These are phyloP conservation scores for Syngnathoides biaculeatus DNA, from an alignment of 2,113 vertebrate genomes.

Conservation along the genomic window DNA sequence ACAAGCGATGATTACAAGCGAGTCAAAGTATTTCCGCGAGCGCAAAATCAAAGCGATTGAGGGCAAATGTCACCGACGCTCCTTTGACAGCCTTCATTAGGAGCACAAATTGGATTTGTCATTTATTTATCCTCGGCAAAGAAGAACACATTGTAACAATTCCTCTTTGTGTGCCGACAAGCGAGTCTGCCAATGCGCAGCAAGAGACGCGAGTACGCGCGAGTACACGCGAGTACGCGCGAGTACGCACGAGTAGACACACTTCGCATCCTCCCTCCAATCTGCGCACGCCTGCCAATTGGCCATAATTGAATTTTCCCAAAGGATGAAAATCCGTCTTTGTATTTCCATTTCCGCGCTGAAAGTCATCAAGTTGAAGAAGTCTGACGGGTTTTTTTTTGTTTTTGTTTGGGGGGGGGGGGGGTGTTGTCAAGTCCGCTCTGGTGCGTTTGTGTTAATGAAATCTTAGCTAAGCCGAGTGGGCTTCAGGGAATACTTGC, in stretches of 20 bases:
- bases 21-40: background rate
- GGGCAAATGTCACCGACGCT: background rate
- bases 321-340: constrained; percentile 33
- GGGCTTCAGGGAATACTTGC: background rate
- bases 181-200: constrained; percentile 34
- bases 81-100: constrained; percentile 5
- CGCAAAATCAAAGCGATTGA: background rate
- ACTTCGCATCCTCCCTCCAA: background rate
- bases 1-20: constrained; percentile 6
- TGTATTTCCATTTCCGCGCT: constrained; percentile 22
- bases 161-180: constrained; percentile 21
- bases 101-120: constrained; percentile 12
- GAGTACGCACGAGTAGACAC: constrained; percentile 9
- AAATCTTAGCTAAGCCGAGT: constrained; percentile 27
- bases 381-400: no score
- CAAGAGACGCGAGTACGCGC: constrained; percentile 21
- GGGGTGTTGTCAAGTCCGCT: no score
- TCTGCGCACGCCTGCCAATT: constrained; percentile 20
- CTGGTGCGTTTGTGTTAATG: background rate
- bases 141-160: constrained; percentile 41
- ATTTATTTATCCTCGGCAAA: constrained; percentile 6
- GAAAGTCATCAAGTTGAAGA: constrained; percentile 22
- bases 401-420: no score
- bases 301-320: constrained; percentile 38
- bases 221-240: background rate